These are phyloP conservation scores for Ataeniobius toweri DNA, from an alignment of 2,797 vertebrate genomes.

Conservation along the genomic window DNA sequence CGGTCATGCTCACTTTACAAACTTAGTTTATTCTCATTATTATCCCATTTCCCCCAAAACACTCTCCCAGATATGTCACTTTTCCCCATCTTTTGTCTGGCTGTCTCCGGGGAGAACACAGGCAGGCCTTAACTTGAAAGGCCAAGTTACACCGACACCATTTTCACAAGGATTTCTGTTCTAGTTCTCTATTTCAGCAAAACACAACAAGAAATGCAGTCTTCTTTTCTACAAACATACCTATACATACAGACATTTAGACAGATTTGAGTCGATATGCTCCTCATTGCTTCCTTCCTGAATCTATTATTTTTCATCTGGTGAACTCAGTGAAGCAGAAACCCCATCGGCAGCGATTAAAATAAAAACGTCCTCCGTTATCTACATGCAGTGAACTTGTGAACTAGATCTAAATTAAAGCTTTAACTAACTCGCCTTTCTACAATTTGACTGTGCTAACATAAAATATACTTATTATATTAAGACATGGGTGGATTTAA, in stretches of 20 bases:
- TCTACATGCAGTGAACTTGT: constrained; percentile 12
- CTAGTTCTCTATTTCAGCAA: not conserved
- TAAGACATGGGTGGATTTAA: not conserved
- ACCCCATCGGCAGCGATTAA: constrained; percentile 29
- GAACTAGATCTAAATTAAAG: not conserved
- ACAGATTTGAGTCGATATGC: constrained; percentile 19
- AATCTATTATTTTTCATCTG: constrained; percentile 24
- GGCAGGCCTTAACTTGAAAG: constrained; percentile 27
- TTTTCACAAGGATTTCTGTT: constrained; percentile 15
- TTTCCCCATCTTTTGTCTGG: constrained; percentile 15
- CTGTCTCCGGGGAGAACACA: constrained; percentile 23
- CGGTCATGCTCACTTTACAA: constrained; percentile 34
- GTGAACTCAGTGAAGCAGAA: constrained; percentile 9
- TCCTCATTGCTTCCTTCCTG: not conserved
- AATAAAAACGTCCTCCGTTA: constrained; percentile 13
- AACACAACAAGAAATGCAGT: constrained; percentile 7
- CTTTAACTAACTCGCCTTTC: not conserved
- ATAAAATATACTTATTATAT: not conserved
- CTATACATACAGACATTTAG: constrained; percentile 13
- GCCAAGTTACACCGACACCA: not conserved
- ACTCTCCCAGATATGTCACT: constrained; percentile 2
- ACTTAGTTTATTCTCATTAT: constrained; percentile 35
- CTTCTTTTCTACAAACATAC: constrained; percentile 2
- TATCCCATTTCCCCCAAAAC: constrained; percentile 10
- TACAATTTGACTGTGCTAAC: constrained; percentile 2